Percentiles rank a stretch among this genome's conserved stretches.
Evolutionary conservation across 2,113 vertebrate genomes (phyloP).

Genomic region (Edolisoma coerulescens): DNA sequence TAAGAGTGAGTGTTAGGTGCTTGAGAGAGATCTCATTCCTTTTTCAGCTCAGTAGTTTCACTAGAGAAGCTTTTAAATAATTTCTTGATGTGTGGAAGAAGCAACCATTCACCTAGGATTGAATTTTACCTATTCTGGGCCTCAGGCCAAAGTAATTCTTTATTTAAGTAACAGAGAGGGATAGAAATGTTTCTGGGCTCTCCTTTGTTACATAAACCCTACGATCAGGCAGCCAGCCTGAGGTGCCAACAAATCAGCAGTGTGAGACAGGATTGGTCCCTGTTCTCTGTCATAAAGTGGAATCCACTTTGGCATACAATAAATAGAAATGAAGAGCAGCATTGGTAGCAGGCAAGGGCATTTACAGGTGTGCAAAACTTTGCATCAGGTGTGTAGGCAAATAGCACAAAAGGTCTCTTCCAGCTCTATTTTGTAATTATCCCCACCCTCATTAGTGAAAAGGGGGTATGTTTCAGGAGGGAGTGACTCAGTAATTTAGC

Average conservation of each 20-base stretch:
- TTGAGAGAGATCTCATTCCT: neutral
- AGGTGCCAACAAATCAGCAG: neutral
- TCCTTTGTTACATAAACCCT: neutral
- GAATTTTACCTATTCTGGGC: slow-evolving; percentile 30
- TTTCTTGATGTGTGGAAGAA: neutral
- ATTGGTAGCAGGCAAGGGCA: neutral
- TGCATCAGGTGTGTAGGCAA: neutral
- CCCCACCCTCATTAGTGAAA: neutral
- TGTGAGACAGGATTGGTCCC: neutral
- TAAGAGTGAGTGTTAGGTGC: neutral
- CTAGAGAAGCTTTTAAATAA: neutral
- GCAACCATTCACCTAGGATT: neutral
- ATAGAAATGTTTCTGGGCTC: neutral
- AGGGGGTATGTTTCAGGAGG: neutral
- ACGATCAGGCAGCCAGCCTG: neutral
- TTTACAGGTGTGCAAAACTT: neutral
- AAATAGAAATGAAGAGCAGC: neutral
- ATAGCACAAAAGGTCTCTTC: neutral
- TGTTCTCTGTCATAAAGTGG: neutral
- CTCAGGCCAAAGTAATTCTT: slow-evolving; percentile 21
- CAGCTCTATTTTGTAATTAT: neutral
- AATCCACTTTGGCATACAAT: neutral
- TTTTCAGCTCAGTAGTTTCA: neutral
- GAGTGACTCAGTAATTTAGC: neutral
- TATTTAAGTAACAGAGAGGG: neutral